Evolutionary conservation across 2,113 vertebrate species (phyloP).

Genomic region (Antennarius striatus): DNA sequence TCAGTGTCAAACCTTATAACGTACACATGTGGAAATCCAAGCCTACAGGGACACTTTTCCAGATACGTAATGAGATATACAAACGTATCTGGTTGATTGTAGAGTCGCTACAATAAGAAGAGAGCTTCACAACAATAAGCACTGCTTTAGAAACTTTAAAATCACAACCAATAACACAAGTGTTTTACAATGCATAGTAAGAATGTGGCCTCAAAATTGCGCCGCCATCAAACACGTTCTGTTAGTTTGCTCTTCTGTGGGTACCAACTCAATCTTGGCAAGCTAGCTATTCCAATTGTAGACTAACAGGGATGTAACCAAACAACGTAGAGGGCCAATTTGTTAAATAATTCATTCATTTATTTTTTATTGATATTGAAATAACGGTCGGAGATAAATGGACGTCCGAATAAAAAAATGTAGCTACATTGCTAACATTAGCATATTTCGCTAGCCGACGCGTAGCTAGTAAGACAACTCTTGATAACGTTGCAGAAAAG

Average conservation of each 20-base stretch:
- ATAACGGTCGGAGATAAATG: not conserved
- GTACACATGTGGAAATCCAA: slow-evolving; percentile 10
- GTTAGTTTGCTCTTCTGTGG: slow-evolving; percentile 23
- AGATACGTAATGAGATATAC: no score
- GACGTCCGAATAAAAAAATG: not conserved
- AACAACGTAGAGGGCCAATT: no score
- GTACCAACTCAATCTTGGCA: slow-evolving; percentile 34
- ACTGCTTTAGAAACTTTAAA: not conserved
- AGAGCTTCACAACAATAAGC: not conserved
- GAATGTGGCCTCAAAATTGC: slow-evolving; percentile 55
- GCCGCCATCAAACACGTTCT: slow-evolving; percentile 54
- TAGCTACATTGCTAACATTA: slow-evolving; percentile 26
- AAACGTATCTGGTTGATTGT: not conserved
- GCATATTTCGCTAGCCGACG: slow-evolving; percentile 60
- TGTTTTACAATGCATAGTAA: slow-evolving; percentile 5
- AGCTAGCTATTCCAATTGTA: slow-evolving; percentile 18
- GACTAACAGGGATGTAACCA: not conserved
- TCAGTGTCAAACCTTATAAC: not conserved
- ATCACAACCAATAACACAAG: not conserved
- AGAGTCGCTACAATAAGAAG: slow-evolving; percentile 1
- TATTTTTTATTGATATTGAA: not conserved
- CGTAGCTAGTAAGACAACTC: slow-evolving; percentile 78
- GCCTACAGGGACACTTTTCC: not conserved
- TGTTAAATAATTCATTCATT: not conserved
- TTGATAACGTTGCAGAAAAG: slow-evolving; percentile 77